Conservation (phyloP, 2,888 invertebrate genomes). For the Cheilosia soror region DNA sequence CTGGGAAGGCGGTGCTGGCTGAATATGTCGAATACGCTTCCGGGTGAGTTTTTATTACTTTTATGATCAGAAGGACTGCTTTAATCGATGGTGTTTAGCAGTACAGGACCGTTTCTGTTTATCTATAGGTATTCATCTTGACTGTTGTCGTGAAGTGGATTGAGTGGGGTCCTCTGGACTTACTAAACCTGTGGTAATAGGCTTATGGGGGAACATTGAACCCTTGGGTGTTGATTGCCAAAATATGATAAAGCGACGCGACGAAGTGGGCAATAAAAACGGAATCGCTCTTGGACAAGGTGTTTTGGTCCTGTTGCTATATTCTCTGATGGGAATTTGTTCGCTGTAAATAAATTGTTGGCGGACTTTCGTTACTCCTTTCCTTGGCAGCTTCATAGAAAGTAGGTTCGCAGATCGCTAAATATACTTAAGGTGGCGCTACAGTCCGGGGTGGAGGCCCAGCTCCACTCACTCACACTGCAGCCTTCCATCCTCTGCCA, state of each 20-base stretch:
- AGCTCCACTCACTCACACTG: too few relatives aligned
- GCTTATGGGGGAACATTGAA: conserved; percentile 54
- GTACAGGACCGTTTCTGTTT: conserved; percentile 25
- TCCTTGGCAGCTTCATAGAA: too few relatives aligned
- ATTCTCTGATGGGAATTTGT: neutral
- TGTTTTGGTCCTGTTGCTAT: neutral
- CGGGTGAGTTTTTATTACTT: conserved; percentile 41
- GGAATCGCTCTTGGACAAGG: neutral
- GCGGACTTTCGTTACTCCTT: too few relatives aligned
- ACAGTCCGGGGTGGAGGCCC: too few relatives aligned
- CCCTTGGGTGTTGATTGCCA: conserved; percentile 47
- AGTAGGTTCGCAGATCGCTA: too few relatives aligned
- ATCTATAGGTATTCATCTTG: conserved; percentile 6
- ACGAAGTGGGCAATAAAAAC: conserved; percentile 4
- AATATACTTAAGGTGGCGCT: too few relatives aligned
- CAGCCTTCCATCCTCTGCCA: too few relatives aligned
- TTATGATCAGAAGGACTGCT: conserved; percentile 1
- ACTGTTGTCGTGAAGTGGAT: neutral
- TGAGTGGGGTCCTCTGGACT: neutral
- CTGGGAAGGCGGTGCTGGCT: neutral
- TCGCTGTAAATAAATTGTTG: too few relatives aligned
- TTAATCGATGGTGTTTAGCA: conserved; percentile 51
- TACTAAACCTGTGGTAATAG: conserved; percentile 15
- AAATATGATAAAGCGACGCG: conserved; percentile 33
- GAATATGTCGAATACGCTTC: conserved; percentile 20